A percentile compares a stretch with the other conserved stretches of the same genome.
phyloP scores from a whole-genome alignment of 2,113 vertebrate genomes.

The Megaceryle torquata region DNA sequence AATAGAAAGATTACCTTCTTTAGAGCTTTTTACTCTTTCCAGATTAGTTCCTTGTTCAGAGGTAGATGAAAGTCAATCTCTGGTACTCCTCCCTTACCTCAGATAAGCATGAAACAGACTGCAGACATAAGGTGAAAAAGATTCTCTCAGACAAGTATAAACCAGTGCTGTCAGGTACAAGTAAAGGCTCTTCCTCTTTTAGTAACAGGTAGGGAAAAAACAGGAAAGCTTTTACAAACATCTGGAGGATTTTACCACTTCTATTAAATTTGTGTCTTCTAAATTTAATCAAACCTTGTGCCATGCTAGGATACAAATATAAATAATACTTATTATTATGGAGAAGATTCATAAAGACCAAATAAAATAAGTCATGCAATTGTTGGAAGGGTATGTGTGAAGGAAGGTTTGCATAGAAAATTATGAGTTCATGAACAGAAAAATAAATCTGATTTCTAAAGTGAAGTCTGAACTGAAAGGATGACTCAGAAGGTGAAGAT shows the following conservation, averaged over 20 bases:
- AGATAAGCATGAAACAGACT: background rate
- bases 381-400: background rate
- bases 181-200: background rate
- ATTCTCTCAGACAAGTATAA: background rate
- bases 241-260: background rate
- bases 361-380: background rate
- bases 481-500: background rate
- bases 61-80: background rate
- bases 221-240: background rate
- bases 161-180: background rate
- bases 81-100: background rate
- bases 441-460: background rate
- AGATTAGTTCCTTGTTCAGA: background rate
- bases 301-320: background rate
- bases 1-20: background rate
- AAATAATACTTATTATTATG: background rate
- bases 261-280: background rate
- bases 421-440: background rate
- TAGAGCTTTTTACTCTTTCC: background rate
- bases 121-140: background rate
- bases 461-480: background rate
- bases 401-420: background rate
- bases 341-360: background rate
- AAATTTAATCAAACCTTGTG: background rate
- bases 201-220: background rate